Percentiles rank a stretch among this genome's conserved stretches.
Evolutionary conservation across 2,888 invertebrate species (phyloP).

Genomic region (Electrophaes corylata): DNA sequence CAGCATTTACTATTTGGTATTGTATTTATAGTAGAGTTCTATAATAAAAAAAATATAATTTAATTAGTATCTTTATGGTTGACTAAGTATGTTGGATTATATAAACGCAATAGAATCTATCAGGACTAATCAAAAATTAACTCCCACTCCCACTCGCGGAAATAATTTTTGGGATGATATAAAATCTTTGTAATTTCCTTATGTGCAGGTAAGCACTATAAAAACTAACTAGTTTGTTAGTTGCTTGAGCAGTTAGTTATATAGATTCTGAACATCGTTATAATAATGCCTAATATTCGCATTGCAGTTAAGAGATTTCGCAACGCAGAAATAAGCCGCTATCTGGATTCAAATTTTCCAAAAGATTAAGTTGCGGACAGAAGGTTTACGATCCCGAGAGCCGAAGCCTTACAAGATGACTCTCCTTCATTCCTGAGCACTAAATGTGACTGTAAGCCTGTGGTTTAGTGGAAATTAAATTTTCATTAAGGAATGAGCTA

Average conservation of each 20-base stretch:
- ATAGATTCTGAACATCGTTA: neutral
- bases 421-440: conserved; percentile 34
- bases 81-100: too few species aligned
- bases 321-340: conserved; percentile 51
- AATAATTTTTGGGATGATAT: too few species aligned
- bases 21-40: neutral
- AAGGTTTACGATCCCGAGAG: conserved; percentile 62
- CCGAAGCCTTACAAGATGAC: conserved; percentile 51
- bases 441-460: conserved; percentile 23
- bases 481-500: neutral
- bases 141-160: too few species aligned
- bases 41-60: neutral
- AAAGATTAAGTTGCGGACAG: conserved; percentile 64
- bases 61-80: too few species aligned
- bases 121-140: too few species aligned
- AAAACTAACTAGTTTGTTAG: too few species aligned
- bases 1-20: conserved; percentile 13
- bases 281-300: conserved; percentile 40
- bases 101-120: too few species aligned
- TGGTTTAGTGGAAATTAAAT: conserved; percentile 17
- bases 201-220: too few species aligned
- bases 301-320: conserved; percentile 53
- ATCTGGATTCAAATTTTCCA: conserved; percentile 63
- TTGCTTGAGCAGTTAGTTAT: too few species aligned
- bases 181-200: too few species aligned